These are phyloP conservation scores for Apogon talboti DNA, from an alignment of 2,797 vertebrate species.

Conservation along the genomic window DNA sequence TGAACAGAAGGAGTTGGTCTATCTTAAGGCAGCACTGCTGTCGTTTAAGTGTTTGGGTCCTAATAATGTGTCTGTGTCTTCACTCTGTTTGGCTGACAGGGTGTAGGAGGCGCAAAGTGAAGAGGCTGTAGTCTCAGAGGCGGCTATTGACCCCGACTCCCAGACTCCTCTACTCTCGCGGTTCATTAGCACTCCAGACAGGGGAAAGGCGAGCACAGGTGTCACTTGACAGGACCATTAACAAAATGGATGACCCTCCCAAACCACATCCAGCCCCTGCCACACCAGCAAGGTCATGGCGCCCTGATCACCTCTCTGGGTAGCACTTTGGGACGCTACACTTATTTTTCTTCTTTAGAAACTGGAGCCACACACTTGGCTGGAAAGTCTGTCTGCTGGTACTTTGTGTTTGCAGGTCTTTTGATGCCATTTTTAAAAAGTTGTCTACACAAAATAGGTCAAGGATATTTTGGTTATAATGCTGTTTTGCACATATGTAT, in stretches of 20 bases:
- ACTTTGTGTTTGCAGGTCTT: conserved; percentile 13
- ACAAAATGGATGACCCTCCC: conserved; percentile 85
- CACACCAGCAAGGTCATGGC: conserved; percentile 81
- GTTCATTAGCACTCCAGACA: conserved; percentile 87
- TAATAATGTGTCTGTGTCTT: conserved; percentile 61
- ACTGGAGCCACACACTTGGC: conserved; percentile 16
- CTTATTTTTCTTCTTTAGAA: conserved; percentile 68
- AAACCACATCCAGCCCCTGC: conserved; percentile 73
- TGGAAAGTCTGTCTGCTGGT: conserved; percentile 5
- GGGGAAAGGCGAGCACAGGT: conserved; percentile 86
- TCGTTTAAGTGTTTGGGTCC: conserved; percentile 50
- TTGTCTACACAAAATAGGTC: conserved; percentile 50
- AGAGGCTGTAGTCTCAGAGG: conserved; percentile 60
- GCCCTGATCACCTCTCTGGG: conserved; percentile 68
- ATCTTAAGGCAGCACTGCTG: conserved; percentile 41
- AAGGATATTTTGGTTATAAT: conserved; percentile 43
- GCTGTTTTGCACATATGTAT: conserved; percentile 9
- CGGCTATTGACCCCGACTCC: conserved; percentile 78
- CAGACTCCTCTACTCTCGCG: conserved; percentile 75
- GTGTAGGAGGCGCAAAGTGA: conserved; percentile 58
- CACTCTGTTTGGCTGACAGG: conserved; percentile 69
- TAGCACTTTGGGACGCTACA: conserved; percentile 52
- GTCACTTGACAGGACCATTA: conserved; percentile 89
- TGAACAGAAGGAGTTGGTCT: conserved; percentile 51
- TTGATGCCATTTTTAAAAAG: conserved; percentile 31